Evolutionary conservation across 2,888 invertebrate species (phyloP).

Genomic region (Andrena hattorfiana): DNA sequence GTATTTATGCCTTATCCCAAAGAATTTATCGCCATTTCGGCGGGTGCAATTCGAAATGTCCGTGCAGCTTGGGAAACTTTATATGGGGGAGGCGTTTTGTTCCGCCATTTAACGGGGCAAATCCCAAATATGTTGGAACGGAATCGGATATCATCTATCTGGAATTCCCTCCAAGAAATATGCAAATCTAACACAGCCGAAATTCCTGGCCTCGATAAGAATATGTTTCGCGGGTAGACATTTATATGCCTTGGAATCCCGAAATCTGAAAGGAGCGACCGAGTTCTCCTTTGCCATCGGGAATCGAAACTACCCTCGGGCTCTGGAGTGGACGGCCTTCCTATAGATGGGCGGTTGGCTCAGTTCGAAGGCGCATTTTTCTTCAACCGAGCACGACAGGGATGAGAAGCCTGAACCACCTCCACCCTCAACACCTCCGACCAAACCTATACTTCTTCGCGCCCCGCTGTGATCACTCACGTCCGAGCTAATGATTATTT

Average conservation of each 20-base stretch:
- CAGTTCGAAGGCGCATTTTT: constrained; percentile 72
- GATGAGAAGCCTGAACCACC: constrained; percentile 48
- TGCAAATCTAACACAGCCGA: constrained; percentile 38
- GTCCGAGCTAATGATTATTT: constrained; percentile 65
- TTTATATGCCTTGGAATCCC: constrained; percentile 48
- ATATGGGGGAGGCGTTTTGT: constrained; percentile 28
- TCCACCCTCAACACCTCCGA: constrained; percentile 45
- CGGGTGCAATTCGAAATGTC: constrained; percentile 2
- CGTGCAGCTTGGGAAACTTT: constrained; percentile 22
- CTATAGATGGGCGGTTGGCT: constrained; percentile 73
- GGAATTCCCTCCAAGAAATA: constrained; percentile 37
- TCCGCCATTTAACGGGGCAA: not conserved
- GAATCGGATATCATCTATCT: constrained; percentile 29
- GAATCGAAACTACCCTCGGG: constrained; percentile 55
- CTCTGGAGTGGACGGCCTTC: constrained; percentile 63
- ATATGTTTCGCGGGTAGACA: constrained; percentile 51
- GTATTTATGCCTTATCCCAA: not conserved
- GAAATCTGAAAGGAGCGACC: constrained; percentile 37
- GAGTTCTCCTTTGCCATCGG: constrained; percentile 47
- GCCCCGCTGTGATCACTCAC: constrained; percentile 22
- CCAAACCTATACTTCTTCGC: constrained; percentile 29
- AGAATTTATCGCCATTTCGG: constrained; percentile 10
- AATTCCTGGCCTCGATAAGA: constrained; percentile 42
- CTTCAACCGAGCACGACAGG: constrained; percentile 56
- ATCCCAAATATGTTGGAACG: not conserved